Evolutionary conservation across 2,113 vertebrate genomes (phyloP).

Genomic region (Callithrix jacchus): DNA sequence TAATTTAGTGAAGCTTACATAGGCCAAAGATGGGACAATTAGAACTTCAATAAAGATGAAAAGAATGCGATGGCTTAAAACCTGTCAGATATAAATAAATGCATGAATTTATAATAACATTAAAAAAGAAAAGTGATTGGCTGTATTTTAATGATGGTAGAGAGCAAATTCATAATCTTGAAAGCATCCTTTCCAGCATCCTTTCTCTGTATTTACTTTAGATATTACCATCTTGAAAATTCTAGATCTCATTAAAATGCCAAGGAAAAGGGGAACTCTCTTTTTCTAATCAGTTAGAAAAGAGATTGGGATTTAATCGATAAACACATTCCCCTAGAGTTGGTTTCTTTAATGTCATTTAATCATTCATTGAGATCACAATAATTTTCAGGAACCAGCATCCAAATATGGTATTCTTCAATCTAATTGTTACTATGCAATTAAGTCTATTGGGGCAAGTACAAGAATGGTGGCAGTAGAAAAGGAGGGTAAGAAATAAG

Average conservation of each 20-base stretch:
- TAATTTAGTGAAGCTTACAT: neutral
- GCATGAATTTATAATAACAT: neutral
- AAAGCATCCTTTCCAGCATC: neutral
- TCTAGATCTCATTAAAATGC: neutral
- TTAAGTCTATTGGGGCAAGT: neutral
- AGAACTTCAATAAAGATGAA: neutral
- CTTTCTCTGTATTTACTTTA: neutral
- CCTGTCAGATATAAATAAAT: neutral
- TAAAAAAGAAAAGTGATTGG: neutral
- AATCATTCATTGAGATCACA: neutral
- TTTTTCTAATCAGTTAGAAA: neutral
- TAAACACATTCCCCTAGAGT: neutral
- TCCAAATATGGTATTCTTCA: neutral
- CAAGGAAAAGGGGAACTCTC: neutral
- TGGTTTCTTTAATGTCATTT: slow-evolving; percentile 8
- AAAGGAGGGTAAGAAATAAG: neutral
- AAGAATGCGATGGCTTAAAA: neutral
- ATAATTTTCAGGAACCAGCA: neutral
- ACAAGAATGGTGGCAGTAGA: neutral
- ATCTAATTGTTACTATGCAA: neutral
- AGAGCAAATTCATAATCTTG: neutral
- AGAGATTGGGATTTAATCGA: neutral
- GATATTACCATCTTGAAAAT: neutral
- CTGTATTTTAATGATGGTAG: neutral
- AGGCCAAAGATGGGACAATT: neutral